phyloP scores from a whole-genome alignment of 2,888 invertebrate genomes.

The Anagyrus pseudococci region DNA sequence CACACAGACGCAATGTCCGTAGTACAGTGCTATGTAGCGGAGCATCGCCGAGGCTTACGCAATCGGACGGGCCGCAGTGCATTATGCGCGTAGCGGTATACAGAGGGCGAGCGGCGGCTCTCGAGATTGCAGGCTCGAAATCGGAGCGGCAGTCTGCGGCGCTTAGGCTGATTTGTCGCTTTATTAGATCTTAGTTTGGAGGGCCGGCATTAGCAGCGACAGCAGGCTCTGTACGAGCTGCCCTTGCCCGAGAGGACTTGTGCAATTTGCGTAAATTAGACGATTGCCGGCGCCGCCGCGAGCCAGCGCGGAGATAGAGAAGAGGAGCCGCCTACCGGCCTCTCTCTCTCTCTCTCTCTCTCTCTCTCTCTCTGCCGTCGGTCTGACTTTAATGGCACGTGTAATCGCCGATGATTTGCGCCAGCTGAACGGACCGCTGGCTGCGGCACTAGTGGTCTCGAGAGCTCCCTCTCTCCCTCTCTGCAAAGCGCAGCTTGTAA shows the following conservation, averaged over 20 bases:
- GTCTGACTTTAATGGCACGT: conserved; percentile 52
- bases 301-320: too few relatives aligned
- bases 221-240: too few relatives aligned
- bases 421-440: too few relatives aligned
- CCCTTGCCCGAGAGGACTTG: too few relatives aligned
- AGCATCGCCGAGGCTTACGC: conserved; percentile 11
- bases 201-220: not conserved
- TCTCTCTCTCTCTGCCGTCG: too few relatives aligned
- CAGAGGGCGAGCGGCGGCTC: not conserved
- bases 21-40: too few relatives aligned
- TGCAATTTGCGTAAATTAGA: conserved; percentile 59
- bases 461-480: not conserved
- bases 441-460: too few relatives aligned
- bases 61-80: not conserved
- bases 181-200: conserved; percentile 60
- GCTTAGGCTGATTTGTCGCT: conserved; percentile 59
- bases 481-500: conserved; percentile 19
- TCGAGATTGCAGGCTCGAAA: not conserved
- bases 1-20: too few relatives aligned
- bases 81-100: not conserved
- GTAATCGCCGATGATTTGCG: conserved; percentile 57
- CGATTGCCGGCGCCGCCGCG: conserved; percentile 43
- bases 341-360: too few relatives aligned
- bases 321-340: too few relatives aligned
- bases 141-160: conserved; percentile 1